Evolutionary conservation across 2,113 vertebrate species (phyloP).

Genomic region (Sterrhoptilus dennistouni): DNA sequence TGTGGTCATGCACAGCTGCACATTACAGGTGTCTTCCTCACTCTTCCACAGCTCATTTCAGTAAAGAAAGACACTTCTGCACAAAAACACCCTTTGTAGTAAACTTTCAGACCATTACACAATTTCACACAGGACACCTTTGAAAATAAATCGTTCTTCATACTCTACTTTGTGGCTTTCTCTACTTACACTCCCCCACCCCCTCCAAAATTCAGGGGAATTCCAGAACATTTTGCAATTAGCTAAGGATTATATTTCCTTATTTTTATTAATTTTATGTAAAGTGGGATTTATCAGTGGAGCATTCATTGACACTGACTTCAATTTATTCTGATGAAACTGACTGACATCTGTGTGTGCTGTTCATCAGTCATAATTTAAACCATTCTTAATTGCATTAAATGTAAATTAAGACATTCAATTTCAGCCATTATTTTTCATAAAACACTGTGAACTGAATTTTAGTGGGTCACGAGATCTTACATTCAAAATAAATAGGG

Average conservation of each 20-base stretch:
- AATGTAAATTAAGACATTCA: conserved; percentile 99
- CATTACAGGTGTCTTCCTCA: neutral
- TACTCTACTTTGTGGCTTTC: conserved; percentile 13
- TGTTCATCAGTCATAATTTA: conserved; percentile 98
- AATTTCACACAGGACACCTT: neutral
- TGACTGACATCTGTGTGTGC: conserved; percentile 93
- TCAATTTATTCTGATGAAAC: conserved; percentile 87
- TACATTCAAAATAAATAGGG: conserved; percentile 82
- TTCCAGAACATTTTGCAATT: conserved; percentile 85
- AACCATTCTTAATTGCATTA: conserved; percentile 98
- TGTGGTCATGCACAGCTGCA: neutral
- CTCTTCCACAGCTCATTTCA: neutral
- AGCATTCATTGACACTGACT: conserved; percentile 85
- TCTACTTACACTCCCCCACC: neutral
- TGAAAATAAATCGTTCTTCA: conserved; percentile 30
- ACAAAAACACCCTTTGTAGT: neutral
- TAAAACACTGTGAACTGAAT: conserved; percentile 96
- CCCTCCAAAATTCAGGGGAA: conserved; percentile 76
- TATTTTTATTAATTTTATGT: conserved; percentile 91
- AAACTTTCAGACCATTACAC: neutral
- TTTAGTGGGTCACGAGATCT: conserved; percentile 93
- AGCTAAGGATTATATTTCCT: conserved; percentile 86
- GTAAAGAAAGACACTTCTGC: neutral
- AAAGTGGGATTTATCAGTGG: conserved; percentile 86
- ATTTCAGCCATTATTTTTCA: conserved; percentile 98